These are phyloP conservation scores for Lasioglossum zephyrum DNA, from an alignment of 2,888 invertebrate genomes.

Conservation along the genomic window DNA sequence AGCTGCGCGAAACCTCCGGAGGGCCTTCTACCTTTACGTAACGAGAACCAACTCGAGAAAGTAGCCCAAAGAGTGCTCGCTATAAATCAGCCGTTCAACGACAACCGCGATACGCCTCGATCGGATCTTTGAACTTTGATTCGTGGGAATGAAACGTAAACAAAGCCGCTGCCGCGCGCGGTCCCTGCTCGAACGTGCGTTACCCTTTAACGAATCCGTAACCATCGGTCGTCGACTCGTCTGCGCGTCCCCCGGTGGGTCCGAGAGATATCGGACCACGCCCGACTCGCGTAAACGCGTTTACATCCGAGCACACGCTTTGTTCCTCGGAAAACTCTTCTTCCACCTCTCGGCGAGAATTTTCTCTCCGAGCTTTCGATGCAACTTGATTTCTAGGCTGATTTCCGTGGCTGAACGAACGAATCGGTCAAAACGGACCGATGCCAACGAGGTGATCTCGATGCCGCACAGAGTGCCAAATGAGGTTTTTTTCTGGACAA, in stretches of 20 bases:
- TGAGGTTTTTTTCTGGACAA: too few relatives aligned
- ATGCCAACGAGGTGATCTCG: conserved; percentile 22
- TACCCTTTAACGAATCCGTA: not conserved
- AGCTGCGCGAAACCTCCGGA: conserved; percentile 49
- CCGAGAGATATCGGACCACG: conserved; percentile 6
- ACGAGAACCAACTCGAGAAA: conserved; percentile 58
- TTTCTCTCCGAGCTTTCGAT: not conserved
- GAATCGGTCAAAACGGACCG: not conserved
- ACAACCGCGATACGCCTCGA: conserved; percentile 40
- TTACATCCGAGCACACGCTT: not conserved
- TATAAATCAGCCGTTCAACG: conserved; percentile 47
- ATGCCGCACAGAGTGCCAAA: not conserved
- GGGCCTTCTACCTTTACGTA: conserved; percentile 60
- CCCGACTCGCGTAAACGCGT: not conserved
- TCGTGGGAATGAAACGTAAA: conserved; percentile 42
- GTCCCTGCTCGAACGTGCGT: not conserved
- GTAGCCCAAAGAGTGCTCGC: conserved; percentile 57
- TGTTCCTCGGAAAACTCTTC: not conserved
- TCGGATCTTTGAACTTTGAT: conserved; percentile 37
- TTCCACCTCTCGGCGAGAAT: not conserved
- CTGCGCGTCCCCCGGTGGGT: not conserved
- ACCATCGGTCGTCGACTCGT: conserved; percentile 3
- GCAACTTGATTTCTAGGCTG: too few relatives aligned
- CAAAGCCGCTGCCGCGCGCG: conserved; percentile 11
- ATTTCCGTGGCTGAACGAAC: too few relatives aligned